A percentile compares a stretch with the other conserved stretches of the same genome.
These are phyloP conservation scores for Arvicola amphibius DNA, from an alignment of 2,797 vertebrate species.

Conservation along the genomic window DNA sequence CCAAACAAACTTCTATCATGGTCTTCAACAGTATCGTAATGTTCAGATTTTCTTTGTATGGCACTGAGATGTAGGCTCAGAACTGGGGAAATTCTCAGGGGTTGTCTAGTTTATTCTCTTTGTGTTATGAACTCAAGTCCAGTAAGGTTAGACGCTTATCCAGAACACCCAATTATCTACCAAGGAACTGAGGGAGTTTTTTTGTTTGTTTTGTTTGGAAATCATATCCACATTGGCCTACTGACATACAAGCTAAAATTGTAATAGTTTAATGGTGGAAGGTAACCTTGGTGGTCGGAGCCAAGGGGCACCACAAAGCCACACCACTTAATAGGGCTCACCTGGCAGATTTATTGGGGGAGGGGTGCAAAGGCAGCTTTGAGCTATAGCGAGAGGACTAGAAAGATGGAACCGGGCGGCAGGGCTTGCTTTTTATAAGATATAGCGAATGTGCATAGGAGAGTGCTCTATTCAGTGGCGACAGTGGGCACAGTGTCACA, in stretches of 20 bases:
- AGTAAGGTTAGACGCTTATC: not conserved
- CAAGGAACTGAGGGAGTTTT: not conserved
- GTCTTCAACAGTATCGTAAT: not conserved
- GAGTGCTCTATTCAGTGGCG: too few relatives aligned
- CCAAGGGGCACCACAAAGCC: too few relatives aligned
- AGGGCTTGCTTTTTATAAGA: not conserved
- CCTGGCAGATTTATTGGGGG: too few relatives aligned
- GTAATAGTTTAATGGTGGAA: too few relatives aligned
- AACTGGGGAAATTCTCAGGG: not conserved
- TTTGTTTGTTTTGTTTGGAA: not conserved
- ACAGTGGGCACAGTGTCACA: not conserved
- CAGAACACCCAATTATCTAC: not conserved
- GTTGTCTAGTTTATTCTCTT: not conserved
- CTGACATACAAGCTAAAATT: not conserved
- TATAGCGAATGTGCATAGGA: not conserved
- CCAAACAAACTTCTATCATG: not conserved
- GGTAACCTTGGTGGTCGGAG: too few relatives aligned
- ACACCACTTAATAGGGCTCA: too few relatives aligned
- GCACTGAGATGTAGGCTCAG: not conserved
- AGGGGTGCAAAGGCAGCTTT: too few relatives aligned
- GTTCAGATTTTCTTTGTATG: not conserved
- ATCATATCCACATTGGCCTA: not conserved
- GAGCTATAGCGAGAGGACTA: too few relatives aligned
- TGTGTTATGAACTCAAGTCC: not conserved
- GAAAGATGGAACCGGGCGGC: too few relatives aligned